These are phyloP conservation scores for Grus americana DNA, from an alignment of 2,113 vertebrate species.

Conservation along the genomic window DNA sequence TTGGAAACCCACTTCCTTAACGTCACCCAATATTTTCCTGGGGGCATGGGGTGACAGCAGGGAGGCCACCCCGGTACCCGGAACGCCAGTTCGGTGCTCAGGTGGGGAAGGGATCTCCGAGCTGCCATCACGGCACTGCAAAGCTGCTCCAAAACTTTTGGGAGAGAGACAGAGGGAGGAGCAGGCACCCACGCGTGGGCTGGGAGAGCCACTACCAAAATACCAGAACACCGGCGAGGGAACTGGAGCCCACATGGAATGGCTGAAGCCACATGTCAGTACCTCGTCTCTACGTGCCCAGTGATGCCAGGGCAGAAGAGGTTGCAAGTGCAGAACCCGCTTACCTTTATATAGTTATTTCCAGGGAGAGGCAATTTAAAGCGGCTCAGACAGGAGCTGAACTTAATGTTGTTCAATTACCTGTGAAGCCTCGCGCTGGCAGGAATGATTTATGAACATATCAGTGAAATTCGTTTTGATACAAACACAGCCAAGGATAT, in stretches of 20 bases:
- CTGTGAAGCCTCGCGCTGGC: not conserved
- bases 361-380: not conserved
- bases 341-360: not conserved
- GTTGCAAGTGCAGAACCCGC: not conserved
- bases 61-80: fast-evolving
- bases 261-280: fast-evolving
- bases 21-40: fast-evolving
- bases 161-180: not conserved
- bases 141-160: not conserved
- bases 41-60: fast-evolving
- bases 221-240: fast-evolving
- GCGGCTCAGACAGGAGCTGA: not conserved
- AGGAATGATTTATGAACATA: not conserved
- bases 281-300: fast-evolving
- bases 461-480: not conserved
- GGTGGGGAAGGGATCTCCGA: not conserved
- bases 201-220: not conserved
- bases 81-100: not conserved
- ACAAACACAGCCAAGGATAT: not conserved
- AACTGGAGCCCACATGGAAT: not conserved
- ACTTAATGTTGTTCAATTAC: not conserved
- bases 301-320: fast-evolving
- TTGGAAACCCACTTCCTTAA: not conserved
- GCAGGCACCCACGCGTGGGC: fast-evolving
- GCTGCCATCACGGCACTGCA: fast-evolving